A percentile compares a stretch with the other conserved stretches of the same genome.
Evolutionary conservation across 2,888 invertebrate species (phyloP).

Genomic region (Pelosia muscerda): DNA sequence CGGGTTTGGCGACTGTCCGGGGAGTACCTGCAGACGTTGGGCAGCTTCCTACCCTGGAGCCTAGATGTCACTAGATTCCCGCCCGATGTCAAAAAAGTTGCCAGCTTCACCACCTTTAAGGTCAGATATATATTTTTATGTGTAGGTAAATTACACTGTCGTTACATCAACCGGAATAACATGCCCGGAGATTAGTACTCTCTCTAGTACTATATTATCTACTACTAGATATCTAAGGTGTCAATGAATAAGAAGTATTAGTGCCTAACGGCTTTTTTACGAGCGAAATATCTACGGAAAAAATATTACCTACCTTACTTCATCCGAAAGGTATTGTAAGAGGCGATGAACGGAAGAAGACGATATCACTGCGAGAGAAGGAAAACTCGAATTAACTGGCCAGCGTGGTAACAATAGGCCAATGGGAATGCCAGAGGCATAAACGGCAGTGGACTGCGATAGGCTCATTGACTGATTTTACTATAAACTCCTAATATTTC

Average conservation of each 20-base stretch:
- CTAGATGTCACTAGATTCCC: constrained; percentile 88
- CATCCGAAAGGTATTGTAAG: too few relatives aligned
- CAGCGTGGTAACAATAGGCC: too few relatives aligned
- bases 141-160: too few relatives aligned
- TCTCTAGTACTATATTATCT: background rate
- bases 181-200: background rate
- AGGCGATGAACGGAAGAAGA: too few relatives aligned
- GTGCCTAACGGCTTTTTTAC: background rate
- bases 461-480: too few relatives aligned
- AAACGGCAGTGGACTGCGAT: too few relatives aligned
- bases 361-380: too few relatives aligned
- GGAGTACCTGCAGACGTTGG: constrained; percentile 91
- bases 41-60: constrained; percentile 89
- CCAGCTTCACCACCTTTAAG: constrained; percentile 92
- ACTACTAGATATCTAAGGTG: background rate
- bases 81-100: constrained; percentile 90
- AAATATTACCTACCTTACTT: too few relatives aligned
- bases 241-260: background rate
- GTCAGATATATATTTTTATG: constrained; percentile 67
- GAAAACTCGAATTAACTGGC: too few relatives aligned
- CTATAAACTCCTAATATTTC: background rate
- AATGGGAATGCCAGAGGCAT: too few relatives aligned
- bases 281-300: background rate
- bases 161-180: background rate
- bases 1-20: constrained; percentile 92